Percentiles rank a stretch among this genome's conserved stretches.
Conservation (phyloP, 1,140 invertebrate species). For the Drosophila rufa region DNA sequence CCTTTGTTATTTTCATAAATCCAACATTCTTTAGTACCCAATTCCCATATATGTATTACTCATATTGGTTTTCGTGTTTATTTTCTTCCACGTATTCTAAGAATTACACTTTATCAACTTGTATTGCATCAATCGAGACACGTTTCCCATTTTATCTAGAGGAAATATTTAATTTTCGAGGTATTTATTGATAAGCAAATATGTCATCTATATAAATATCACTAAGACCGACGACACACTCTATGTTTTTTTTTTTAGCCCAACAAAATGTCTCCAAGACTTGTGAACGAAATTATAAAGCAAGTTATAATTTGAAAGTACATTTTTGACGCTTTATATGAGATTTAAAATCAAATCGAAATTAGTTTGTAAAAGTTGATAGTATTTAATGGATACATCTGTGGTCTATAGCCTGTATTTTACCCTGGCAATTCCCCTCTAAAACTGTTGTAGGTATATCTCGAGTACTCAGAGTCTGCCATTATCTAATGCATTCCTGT, state of each 20-base stretch:
- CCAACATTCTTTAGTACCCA: neutral
- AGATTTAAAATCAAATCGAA: neutral
- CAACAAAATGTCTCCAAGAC: neutral
- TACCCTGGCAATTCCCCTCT: neutral
- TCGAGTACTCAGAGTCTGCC: constrained; percentile 2
- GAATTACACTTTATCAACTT: constrained; percentile 11
- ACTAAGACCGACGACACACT: too few species aligned
- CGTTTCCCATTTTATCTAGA: constrained; percentile 5
- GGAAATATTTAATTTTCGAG: neutral
- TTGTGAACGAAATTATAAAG: neutral
- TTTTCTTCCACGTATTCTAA: neutral
- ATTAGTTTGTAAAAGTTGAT: neutral
- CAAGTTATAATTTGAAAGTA: neutral
- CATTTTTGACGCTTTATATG: neutral
- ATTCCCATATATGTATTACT: neutral
- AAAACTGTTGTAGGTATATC: constrained; percentile 11
- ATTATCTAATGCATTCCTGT: constrained; percentile 28
- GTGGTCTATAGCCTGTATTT: neutral
- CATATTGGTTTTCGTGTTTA: neutral
- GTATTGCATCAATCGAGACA: constrained; percentile 8
- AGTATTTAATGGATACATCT: neutral
- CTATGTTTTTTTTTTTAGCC: too few species aligned
- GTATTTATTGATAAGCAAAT: constrained; percentile 12
- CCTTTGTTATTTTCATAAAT: constrained; percentile 7
- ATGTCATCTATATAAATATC: constrained; percentile 15